Percentiles rank a stretch among this genome's conserved stretches.
Evolutionary conservation across 2,113 vertebrate species (phyloP).

Genomic region (Nothocercus nigrocapillus): DNA sequence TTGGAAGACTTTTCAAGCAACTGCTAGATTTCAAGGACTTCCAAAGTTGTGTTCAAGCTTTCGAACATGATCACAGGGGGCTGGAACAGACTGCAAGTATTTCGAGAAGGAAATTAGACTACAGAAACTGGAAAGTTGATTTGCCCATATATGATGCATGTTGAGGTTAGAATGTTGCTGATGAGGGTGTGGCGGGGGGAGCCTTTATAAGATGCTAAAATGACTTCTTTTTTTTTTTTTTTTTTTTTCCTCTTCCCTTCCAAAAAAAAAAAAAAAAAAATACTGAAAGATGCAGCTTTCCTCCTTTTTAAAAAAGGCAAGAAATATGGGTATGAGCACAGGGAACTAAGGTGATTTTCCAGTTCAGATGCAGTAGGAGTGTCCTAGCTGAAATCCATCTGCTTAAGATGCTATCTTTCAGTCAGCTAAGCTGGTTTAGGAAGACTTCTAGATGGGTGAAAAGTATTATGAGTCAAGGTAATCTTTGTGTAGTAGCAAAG

Average conservation of each 20-base stretch:
- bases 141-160: background rate
- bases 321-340: background rate
- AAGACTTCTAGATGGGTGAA: background rate
- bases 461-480: background rate
- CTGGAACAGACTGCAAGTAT: background rate
- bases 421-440: background rate
- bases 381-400: background rate
- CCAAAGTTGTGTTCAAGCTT: background rate
- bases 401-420: background rate
- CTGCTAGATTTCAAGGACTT: background rate
- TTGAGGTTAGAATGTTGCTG: background rate
- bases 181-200: constrained; percentile 9
- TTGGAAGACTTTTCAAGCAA: background rate
- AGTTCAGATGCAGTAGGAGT: background rate
- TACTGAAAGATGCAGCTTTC: background rate
- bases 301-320: background rate
- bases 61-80: background rate
- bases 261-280: background rate
- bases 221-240: background rate
- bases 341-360: background rate
- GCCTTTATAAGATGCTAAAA: background rate
- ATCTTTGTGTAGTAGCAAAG: background rate
- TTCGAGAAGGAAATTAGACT: background rate
- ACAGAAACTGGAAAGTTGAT: background rate
- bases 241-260: too few relatives aligned